Evolutionary conservation across 2,888 invertebrate genomes (phyloP).

Genomic region (Megamerina dolium): DNA sequence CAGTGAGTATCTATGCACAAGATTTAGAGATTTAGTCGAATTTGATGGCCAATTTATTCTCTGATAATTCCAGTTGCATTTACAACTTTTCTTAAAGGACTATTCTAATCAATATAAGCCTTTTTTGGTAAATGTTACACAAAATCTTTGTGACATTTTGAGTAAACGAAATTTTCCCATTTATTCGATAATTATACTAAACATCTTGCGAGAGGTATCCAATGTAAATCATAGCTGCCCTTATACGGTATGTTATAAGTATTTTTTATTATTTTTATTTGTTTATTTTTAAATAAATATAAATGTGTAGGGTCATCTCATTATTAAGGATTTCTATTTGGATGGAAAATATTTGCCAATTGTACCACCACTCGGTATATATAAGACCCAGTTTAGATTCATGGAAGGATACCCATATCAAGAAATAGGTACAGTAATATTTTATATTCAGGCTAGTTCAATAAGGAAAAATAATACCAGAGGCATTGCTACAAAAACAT

Average conservation of each 20-base stretch:
- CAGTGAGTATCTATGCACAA: constrained; percentile 2
- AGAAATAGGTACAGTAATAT: background rate
- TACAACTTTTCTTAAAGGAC: constrained; percentile 7
- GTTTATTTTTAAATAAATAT: background rate
- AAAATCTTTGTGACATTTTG: constrained; percentile 15
- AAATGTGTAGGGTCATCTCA: constrained; percentile 1
- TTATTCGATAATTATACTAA: constrained; percentile 5
- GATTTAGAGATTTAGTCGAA: too few relatives aligned
- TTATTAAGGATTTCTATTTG: constrained; percentile 5
- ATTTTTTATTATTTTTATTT: too few relatives aligned
- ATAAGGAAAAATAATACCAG: constrained; percentile 1
- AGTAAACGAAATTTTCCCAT: constrained; percentile 1
- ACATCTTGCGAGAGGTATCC: constrained; percentile 3
- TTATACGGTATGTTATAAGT: constrained; percentile 1
- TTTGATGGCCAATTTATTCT: background rate
- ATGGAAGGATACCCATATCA: constrained; percentile 3
- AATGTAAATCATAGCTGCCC: constrained; percentile 19
- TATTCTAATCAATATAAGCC: constrained; percentile 13
- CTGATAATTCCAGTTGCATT: constrained; percentile 3
- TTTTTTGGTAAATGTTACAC: constrained; percentile 9
- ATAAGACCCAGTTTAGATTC: constrained; percentile 3
- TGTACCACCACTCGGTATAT: constrained; percentile 8
- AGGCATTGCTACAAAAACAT: too few relatives aligned
- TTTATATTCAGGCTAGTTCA: constrained; percentile 5
- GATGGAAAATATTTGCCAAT: constrained; percentile 7